These are phyloP conservation scores for Epinephelus awoara DNA, from an alignment of 2,797 vertebrate genomes.

Conservation along the genomic window DNA sequence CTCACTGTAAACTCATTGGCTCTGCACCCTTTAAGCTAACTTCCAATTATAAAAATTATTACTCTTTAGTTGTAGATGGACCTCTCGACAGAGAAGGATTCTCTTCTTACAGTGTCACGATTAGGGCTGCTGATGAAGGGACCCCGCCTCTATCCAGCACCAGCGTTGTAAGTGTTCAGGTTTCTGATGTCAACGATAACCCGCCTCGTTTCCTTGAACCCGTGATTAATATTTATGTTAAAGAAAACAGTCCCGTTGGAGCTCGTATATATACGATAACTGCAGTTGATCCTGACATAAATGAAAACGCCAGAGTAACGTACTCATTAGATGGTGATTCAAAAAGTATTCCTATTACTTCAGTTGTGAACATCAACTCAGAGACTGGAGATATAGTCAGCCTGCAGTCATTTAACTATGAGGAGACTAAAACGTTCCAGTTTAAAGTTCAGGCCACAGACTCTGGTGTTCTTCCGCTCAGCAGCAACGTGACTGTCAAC, in stretches of 20 bases:
- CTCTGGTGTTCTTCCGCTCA: too few species aligned
- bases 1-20: constrained; percentile 67
- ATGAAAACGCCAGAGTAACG: constrained; percentile 76
- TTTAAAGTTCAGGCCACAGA: too few species aligned
- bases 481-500: too few species aligned
- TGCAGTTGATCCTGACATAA: constrained; percentile 83
- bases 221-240: constrained; percentile 73
- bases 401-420: constrained; percentile 67
- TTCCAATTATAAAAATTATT: constrained; percentile 89
- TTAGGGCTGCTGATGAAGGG: constrained; percentile 90
- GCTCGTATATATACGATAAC: constrained; percentile 58
- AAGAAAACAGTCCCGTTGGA: constrained; percentile 87
- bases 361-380: constrained; percentile 75
- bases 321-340: constrained; percentile 61
- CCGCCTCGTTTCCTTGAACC: constrained; percentile 75
- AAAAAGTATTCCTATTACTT: constrained; percentile 46
- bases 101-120: constrained; percentile 88
- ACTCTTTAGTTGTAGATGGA: constrained; percentile 89
- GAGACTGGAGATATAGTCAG: constrained; percentile 75
- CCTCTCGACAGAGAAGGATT: constrained; percentile 88
- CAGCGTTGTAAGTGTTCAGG: constrained; percentile 71
- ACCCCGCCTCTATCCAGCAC: constrained; percentile 79
- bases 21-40: constrained; percentile 76
- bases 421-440: too few species aligned
- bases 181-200: constrained; percentile 90